Conservation (phyloP, 2,888 invertebrate species). For the Rhaphigaster nebulosa region DNA sequence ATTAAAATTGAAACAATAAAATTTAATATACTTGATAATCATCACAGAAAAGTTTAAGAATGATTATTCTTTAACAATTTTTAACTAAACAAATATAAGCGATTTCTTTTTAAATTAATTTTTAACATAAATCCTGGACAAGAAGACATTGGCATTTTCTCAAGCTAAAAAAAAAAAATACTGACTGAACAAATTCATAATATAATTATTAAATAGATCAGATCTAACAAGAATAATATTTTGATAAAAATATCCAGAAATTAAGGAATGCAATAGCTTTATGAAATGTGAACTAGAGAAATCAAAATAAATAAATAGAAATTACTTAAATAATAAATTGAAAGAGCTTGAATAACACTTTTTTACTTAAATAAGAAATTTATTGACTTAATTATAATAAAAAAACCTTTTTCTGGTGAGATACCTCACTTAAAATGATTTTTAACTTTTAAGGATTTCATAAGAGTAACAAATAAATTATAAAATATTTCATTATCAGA, state of each 20-base stretch:
- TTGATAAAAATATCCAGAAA: neutral
- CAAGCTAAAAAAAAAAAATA: neutral
- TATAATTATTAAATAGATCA: neutral
- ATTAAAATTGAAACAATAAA: neutral
- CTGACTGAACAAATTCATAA: too few relatives aligned
- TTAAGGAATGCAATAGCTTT: neutral
- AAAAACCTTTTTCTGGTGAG: neutral
- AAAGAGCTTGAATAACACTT: too few relatives aligned
- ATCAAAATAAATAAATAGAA: too few relatives aligned
- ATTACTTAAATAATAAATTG: too few relatives aligned
- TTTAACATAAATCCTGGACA: neutral
- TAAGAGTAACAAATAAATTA: neutral
- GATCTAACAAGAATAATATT: too few relatives aligned
- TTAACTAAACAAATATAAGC: neutral
- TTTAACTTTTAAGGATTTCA: neutral
- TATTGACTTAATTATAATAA: neutral
- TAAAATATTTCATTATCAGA: neutral
- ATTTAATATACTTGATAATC: neutral
- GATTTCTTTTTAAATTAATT: neutral
- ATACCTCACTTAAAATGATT: neutral
- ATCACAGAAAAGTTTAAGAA: too few relatives aligned
- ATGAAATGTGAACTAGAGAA: neutral
- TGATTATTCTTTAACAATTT: neutral
- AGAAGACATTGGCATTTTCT: neutral
- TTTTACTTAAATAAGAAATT: neutral